Evolutionary conservation across 2,113 vertebrate species (phyloP).

Genomic region (Reinhardtius hippoglossoides): DNA sequence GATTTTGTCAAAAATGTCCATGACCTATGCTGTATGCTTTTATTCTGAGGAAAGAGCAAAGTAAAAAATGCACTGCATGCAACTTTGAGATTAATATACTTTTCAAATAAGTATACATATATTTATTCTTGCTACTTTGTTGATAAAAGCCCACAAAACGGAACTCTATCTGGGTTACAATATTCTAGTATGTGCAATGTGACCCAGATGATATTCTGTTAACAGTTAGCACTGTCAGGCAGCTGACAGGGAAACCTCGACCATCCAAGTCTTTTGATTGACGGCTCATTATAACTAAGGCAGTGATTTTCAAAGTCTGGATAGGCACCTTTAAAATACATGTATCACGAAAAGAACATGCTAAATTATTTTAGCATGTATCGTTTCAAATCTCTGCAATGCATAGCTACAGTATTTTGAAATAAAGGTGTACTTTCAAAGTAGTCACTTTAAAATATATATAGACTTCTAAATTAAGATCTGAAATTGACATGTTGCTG

Average conservation of each 20-base stretch:
- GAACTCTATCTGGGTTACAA: not conserved
- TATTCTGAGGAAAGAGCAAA: not conserved
- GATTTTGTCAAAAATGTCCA: not conserved
- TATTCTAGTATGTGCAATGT: not conserved
- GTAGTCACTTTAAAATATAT: not conserved
- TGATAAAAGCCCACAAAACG: not conserved
- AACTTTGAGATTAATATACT: not conserved
- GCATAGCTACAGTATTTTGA: slow-evolving; percentile 27
- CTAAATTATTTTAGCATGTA: slow-evolving; percentile 5
- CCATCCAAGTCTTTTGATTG: not conserved
- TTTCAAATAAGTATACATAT: not conserved
- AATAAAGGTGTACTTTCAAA: slow-evolving; percentile 10
- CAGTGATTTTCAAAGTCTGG: slow-evolving; percentile 49
- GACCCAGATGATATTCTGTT: not conserved
- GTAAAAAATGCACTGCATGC: not conserved
- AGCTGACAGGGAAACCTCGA: no score
- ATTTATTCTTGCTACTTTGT: not conserved
- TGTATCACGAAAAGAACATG: not conserved
- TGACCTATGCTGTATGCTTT: not conserved
- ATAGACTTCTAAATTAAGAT: not conserved
- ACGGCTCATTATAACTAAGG: not conserved
- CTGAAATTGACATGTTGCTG: not conserved
- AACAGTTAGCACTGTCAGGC: no score
- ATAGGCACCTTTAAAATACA: slow-evolving; percentile 13
- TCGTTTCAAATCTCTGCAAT: slow-evolving; percentile 20